Base-by-base conservation (phyloP, 2,888 invertebrate species). In the Ichneumoninae sp. region DNA sequence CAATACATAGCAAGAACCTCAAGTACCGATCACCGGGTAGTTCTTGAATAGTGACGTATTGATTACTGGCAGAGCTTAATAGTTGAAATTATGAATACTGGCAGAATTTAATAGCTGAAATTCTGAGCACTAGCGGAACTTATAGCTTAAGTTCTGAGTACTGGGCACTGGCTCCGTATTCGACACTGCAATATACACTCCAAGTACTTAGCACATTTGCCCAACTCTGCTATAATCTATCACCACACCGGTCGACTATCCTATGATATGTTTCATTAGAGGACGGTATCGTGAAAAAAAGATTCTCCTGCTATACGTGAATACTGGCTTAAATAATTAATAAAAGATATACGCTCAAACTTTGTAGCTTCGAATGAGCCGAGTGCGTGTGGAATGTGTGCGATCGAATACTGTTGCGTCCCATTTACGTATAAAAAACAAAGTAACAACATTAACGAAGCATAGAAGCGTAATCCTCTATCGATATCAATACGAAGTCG, bases 301-400 rank as follows among this genome's bases (percentile, higher is more conserved):
- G 52, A 66, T 36, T 26, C 44, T 44, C 16, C 54, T 40, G 8
- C 10, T 10, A 75, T 62, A 7, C 50, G 8, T 81, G 40, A 84
- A 84, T 82, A 82, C 84, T 84, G 79, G 40, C 40, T 70, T 80
- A 6, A 52, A 82, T 70, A 10, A 40, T 30, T 40, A 70, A 72
- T 52, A 50, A 70, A 50, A 40, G 76, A 33, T 68, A 60, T 68
- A 60, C 72, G 40, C 36, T 65, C 2, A 52, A 65, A 57, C 8
- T 62, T 52, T 66, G 13, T 4, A 22, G 44, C 52, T 10, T 8
- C 44, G 44, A 57, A 26, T 70, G n/a, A 26, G 13, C 26, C 22
- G 4, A 8, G 13, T 30, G 33, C 30, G 16, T 62, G 4, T 30
- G 3, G 62, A 62, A 62, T 62, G 30, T 62, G 62, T n/a, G 33